A percentile compares a stretch with the other conserved stretches of the same genome.
Conservation (phyloP, 1,140 invertebrate genomes). For the Nymphalis io region DNA sequence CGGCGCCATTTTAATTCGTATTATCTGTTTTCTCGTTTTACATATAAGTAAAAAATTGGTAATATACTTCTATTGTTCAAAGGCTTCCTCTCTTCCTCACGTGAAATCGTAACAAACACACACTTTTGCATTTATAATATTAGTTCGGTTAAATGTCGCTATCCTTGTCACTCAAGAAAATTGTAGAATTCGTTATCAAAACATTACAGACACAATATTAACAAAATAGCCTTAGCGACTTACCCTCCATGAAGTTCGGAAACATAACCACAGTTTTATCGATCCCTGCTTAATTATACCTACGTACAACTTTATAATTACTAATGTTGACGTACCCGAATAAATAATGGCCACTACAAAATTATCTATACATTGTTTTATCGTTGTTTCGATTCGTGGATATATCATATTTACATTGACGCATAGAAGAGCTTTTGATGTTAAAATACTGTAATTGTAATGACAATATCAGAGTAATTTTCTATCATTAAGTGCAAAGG, state of each 20-base stretch:
- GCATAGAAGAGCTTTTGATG: slow-evolving; percentile 9
- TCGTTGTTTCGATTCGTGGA: slow-evolving; percentile 8
- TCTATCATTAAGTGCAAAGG: not conserved
- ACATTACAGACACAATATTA: not conserved
- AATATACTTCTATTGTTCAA: too few relatives aligned
- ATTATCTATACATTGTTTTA: slow-evolving; percentile 27
- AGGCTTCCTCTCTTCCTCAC: too few relatives aligned
- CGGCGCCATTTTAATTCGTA: too few relatives aligned
- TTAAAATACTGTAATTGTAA: not conserved
- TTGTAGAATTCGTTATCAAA: not conserved
- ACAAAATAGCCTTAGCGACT: slow-evolving; percentile 4
- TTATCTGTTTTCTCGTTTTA: too few relatives aligned
- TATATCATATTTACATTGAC: slow-evolving; percentile 14
- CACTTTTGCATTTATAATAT: too few relatives aligned
- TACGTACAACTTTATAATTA: slow-evolving; percentile 40
- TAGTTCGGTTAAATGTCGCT: too few relatives aligned
- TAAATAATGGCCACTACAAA: slow-evolving; percentile 33
- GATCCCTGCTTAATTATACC: slow-evolving; percentile 34
- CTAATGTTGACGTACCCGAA: slow-evolving; percentile 38
- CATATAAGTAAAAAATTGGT: too few relatives aligned
- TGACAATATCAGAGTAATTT: not conserved
- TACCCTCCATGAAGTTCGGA: slow-evolving; percentile 14
- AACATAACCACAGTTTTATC: slow-evolving; percentile 21
- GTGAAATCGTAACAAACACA: too few relatives aligned
- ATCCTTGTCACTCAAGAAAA: too few relatives aligned